A percentile compares a stretch with the other conserved stretches of the same genome.
These are phyloP conservation scores for Oceanites oceanicus DNA, from an alignment of 2,113 vertebrate species.

Conservation along the genomic window DNA sequence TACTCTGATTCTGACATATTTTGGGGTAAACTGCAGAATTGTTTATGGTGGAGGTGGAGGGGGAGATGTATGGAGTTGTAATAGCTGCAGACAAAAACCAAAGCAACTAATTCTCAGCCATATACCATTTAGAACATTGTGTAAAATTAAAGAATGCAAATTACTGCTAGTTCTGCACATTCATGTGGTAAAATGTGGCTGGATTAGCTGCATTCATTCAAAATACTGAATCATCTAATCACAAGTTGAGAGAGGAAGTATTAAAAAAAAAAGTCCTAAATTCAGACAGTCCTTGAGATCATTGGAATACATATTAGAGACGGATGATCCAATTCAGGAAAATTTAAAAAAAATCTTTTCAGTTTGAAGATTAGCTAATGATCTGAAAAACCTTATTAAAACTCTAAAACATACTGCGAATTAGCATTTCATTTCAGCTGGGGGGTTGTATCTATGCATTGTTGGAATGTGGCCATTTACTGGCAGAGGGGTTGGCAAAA, in stretches of 20 bases:
- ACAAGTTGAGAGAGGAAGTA: background rate
- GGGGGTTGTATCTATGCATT: background rate
- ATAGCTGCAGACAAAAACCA: background rate
- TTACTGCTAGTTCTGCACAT: background rate
- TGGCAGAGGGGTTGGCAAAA: background rate
- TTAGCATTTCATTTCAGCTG: background rate
- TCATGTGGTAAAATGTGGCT: background rate
- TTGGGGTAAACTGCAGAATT: background rate
- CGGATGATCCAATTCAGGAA: background rate
- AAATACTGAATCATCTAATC: slow-evolving; percentile 47
- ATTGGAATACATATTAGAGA: background rate
- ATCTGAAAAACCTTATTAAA: background rate
- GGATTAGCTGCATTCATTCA: background rate
- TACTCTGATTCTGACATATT: background rate
- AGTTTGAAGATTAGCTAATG: background rate
- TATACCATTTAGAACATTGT: background rate
- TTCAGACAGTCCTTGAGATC: background rate
- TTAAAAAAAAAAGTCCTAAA: background rate
- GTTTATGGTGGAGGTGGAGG: background rate
- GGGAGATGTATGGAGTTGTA: background rate
- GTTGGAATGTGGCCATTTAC: background rate
- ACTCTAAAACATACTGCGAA: background rate
- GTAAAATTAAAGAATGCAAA: background rate
- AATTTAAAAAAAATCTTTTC: background rate
- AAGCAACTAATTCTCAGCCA: background rate